Conservation (phyloP, 2,797 vertebrate species). For the Pangasius larnaudii region DNA sequence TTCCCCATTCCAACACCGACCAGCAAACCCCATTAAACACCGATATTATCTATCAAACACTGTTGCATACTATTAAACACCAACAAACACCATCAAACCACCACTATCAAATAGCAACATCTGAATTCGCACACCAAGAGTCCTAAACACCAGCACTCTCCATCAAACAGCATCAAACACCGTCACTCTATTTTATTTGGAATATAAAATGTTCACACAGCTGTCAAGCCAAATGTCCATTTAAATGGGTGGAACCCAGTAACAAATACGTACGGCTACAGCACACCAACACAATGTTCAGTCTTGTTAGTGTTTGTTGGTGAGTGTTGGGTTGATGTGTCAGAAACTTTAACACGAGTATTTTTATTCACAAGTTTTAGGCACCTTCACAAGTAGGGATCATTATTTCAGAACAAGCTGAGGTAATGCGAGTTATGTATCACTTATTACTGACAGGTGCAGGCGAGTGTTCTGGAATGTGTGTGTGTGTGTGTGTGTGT, state of each 20-base stretch:
- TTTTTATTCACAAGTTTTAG: background rate
- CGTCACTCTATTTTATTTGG: background rate
- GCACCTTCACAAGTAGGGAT: background rate
- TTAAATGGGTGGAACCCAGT: background rate
- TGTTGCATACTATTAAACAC: background rate
- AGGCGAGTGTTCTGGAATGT: background rate
- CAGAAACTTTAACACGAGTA: background rate
- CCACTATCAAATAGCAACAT: too few relatives aligned
- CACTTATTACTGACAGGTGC: background rate
- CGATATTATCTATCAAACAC: background rate
- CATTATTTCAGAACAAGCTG: background rate
- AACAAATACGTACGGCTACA: background rate
- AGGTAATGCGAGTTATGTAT: background rate
- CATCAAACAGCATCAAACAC: background rate
- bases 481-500: constrained; percentile 7
- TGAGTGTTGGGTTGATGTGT: background rate
- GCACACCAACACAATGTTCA: background rate
- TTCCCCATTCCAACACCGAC: background rate
- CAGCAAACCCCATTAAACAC: background rate
- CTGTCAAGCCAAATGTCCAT: background rate
- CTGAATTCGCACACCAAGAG: background rate
- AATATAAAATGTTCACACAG: background rate
- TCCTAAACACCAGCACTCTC: background rate
- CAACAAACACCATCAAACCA: background rate
- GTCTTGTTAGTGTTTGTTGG: constrained; percentile 2